phyloP scores from a whole-genome alignment of 2,113 vertebrate species.

The Xenotilapia caudafasciata region DNA sequence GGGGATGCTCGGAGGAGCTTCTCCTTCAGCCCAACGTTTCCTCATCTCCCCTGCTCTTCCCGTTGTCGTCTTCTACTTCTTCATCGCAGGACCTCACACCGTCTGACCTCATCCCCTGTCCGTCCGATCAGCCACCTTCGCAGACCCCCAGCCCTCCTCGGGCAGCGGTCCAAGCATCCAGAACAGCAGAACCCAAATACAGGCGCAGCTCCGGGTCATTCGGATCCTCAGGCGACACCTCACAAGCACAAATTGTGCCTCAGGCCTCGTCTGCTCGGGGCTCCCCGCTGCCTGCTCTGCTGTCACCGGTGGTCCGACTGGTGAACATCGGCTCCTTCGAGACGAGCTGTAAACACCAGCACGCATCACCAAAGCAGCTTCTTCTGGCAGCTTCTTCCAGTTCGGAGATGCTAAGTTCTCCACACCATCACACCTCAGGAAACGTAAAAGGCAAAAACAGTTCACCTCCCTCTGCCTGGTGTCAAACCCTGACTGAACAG shows the following conservation, averaged over 20 bases:
- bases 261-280: background rate
- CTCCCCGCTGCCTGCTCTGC: background rate
- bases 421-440: background rate
- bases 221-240: background rate
- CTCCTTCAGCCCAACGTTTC: background rate
- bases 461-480: background rate
- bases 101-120: background rate
- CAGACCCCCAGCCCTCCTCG: background rate
- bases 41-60: slow-evolving; percentile 14
- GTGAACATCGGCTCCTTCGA: background rate
- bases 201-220: background rate
- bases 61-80: slow-evolving; percentile 8
- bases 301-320: background rate
- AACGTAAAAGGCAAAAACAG: fast-evolving
- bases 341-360: background rate
- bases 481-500: background rate
- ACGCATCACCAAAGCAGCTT: background rate
- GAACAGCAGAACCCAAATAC: background rate
- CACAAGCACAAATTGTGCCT: background rate
- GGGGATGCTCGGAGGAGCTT: slow-evolving; percentile 46
- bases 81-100: slow-evolving; percentile 53
- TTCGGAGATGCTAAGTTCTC: background rate
- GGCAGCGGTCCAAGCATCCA: background rate
- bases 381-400: background rate
- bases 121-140: background rate